Conservation (phyloP, 2,888 invertebrate species). For the Cynaeus angustus region DNA sequence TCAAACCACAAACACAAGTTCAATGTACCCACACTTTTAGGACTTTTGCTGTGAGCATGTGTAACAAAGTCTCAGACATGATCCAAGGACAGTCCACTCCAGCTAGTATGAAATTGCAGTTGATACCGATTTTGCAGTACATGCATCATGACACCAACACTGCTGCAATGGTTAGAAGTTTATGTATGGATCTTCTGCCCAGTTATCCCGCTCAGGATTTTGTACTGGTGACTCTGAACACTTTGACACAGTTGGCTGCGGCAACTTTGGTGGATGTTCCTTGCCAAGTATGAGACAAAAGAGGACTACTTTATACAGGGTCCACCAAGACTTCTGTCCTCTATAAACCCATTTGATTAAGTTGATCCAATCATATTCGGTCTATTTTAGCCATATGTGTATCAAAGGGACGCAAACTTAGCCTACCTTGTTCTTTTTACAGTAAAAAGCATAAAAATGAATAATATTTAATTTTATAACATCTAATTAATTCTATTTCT, state of each 20-base stretch:
- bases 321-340: too few species aligned
- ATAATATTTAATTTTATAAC: too few species aligned
- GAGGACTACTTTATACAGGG: too few species aligned
- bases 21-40: slow-evolving; percentile 69
- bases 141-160: slow-evolving; percentile 88
- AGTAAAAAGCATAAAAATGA: too few species aligned
- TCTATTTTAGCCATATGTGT: too few species aligned
- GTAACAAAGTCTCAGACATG: slow-evolving; percentile 96
- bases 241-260: slow-evolving; percentile 90
- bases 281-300: slow-evolving; percentile 78
- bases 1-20: too few species aligned
- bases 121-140: slow-evolving; percentile 92
- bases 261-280: slow-evolving; percentile 93
- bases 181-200: slow-evolving; percentile 83
- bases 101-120: slow-evolving; percentile 90
- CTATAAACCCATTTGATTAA: too few species aligned
- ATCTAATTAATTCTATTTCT: too few species aligned
- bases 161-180: slow-evolving; percentile 79
- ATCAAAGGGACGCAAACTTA: too few species aligned
- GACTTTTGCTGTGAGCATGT: slow-evolving; percentile 96
- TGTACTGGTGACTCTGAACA: slow-evolving; percentile 87
- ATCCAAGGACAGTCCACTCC: slow-evolving; percentile 94
- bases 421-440: too few species aligned
- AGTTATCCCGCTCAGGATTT: slow-evolving; percentile 88
- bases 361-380: too few species aligned